phyloP scores from a whole-genome alignment of 2,113 vertebrate species.

The Misgurnus anguillicaudatus region DNA sequence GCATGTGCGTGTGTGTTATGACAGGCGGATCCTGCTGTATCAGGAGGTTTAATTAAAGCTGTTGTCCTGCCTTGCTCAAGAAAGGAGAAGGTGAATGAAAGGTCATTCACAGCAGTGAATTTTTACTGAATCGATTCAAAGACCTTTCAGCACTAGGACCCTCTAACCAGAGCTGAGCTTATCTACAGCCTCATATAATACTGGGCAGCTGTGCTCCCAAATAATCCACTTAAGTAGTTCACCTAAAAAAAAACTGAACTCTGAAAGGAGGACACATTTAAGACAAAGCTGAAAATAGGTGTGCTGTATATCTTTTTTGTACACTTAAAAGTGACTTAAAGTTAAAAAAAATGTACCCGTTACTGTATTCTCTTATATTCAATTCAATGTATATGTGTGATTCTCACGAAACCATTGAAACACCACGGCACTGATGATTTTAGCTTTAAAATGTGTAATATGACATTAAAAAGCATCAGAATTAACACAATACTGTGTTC shows the following conservation, averaged over 20 bases:
- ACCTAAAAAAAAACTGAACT: background rate
- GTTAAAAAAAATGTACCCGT: no score
- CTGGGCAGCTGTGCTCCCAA: conserved; percentile 6
- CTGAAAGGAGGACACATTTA: no score
- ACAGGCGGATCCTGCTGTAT: conserved; percentile 37
- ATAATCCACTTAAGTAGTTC: background rate
- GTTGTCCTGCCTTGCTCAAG: conserved; percentile 41
- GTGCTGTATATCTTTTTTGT: background rate
- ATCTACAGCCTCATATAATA: conserved; percentile 43
- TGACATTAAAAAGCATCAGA: no score
- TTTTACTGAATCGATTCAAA: conserved; percentile 52
- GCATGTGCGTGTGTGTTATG: conserved; percentile 1
- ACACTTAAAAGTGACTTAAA: background rate
- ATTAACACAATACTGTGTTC: no score
- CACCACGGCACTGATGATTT: no score
- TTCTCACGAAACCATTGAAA: no score
- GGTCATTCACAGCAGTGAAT: conserved; percentile 49
- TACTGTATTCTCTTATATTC: no score
- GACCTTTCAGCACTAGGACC: conserved; percentile 50
- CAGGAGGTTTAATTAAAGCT: conserved; percentile 47
- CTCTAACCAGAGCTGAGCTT: conserved; percentile 28
- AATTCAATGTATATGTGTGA: no score
- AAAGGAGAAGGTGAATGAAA: conserved; percentile 46
- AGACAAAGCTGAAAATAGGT: no score
- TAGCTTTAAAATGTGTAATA: no score